phyloP scores from a whole-genome alignment of 2,797 vertebrate species.

The Otolemur crassicaudatus region DNA sequence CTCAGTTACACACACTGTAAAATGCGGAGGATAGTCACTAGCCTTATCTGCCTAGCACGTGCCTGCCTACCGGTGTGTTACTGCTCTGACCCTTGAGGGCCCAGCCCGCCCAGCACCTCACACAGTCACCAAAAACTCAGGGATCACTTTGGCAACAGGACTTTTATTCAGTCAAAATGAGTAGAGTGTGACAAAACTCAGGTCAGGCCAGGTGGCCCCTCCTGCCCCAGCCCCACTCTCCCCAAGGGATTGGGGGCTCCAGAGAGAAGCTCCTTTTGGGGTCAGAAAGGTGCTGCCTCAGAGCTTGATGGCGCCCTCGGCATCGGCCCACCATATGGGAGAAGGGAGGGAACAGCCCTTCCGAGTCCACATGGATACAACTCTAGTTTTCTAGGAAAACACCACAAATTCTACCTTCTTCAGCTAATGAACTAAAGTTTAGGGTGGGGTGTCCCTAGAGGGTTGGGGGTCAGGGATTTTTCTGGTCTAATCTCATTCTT shows the following conservation, averaged over 20 bases:
- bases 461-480: slow-evolving; percentile 32
- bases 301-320: neutral
- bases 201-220: neutral
- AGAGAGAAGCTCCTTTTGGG: neutral
- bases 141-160: slow-evolving; percentile 88
- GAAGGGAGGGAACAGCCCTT: neutral
- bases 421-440: slow-evolving; percentile 64
- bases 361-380: neutral
- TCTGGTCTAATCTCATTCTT: slow-evolving; percentile 75
- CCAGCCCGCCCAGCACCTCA: neutral
- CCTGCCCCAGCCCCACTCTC: neutral
- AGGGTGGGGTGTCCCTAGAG: slow-evolving; percentile 12
- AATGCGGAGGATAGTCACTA: neutral
- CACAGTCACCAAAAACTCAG: neutral
- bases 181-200: slow-evolving; percentile 49
- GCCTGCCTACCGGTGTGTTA: neutral
- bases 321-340: neutral
- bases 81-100: neutral
- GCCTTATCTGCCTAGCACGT: neutral
- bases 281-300: neutral
- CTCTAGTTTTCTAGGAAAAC: slow-evolving; percentile 58
- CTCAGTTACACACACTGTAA: neutral
- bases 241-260: neutral
- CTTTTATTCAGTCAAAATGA: slow-evolving; percentile 83
- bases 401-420: slow-evolving; percentile 57